Percentiles rank a stretch among this genome's conserved stretches.
phyloP scores from a whole-genome alignment of 2,797 vertebrate genomes.

The Pseudochromis fuscus region DNA sequence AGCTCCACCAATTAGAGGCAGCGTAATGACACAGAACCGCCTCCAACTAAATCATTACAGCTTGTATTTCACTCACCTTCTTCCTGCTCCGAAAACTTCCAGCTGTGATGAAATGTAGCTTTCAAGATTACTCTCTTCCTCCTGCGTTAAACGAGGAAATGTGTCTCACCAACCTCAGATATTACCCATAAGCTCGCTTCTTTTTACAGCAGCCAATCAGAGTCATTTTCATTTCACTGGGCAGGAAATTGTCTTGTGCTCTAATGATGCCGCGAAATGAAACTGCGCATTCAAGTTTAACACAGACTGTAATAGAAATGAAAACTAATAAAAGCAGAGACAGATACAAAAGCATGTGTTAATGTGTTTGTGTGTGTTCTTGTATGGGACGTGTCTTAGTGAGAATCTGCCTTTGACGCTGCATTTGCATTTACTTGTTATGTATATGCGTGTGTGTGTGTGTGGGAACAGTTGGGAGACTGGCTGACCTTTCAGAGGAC shows the following conservation, averaged over 20 bases:
- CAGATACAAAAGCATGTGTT: conserved; percentile 19
- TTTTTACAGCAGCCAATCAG: conserved; percentile 59
- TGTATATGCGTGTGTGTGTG: conserved; percentile 2
- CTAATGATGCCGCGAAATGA: conserved; percentile 69
- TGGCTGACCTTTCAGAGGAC: conserved; percentile 82
- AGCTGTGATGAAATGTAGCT: conserved; percentile 42
- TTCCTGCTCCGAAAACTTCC: conserved; percentile 2
- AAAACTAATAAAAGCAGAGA: conserved; percentile 55
- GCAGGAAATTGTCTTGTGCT: conserved; percentile 69
- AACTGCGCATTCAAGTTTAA: conserved; percentile 52
- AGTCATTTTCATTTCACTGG: conserved; percentile 54
- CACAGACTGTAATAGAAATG: conserved; percentile 50
- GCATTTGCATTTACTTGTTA: conserved; percentile 15
- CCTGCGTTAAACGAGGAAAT: conserved; percentile 49
- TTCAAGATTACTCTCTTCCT: conserved; percentile 37
- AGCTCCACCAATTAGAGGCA: conserved; percentile 25
- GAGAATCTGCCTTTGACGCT: conserved; percentile 27
- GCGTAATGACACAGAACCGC: background rate
- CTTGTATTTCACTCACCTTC: conserved; percentile 21
- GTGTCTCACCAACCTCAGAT: conserved; percentile 36
- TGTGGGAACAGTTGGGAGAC: conserved; percentile 53
- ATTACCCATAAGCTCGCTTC: conserved; percentile 54
- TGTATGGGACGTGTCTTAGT: conserved; percentile 6
- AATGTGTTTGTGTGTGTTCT: conserved; percentile 28
- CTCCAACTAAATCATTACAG: conserved; percentile 9